phyloP scores from a whole-genome alignment of 2,797 vertebrate genomes.

The Chelon labrosus region DNA sequence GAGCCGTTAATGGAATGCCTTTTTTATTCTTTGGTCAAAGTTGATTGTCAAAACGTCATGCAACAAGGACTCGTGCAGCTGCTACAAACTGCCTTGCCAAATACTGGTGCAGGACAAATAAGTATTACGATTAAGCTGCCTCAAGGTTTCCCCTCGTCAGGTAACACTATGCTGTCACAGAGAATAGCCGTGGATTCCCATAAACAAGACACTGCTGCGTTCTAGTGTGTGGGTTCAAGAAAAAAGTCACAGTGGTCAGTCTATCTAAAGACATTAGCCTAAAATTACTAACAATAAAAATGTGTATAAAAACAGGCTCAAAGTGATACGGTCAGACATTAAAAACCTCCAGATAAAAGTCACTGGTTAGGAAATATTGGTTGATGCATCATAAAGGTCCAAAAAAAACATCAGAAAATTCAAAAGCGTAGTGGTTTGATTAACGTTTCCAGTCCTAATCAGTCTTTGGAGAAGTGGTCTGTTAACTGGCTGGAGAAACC shows the following conservation, averaged over 20 bases:
- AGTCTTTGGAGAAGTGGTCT: conserved; percentile 62
- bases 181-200: conserved; percentile 19
- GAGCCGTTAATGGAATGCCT: conserved; percentile 61
- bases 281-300: conserved; percentile 54
- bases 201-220: conserved; percentile 28
- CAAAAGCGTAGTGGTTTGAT: conserved; percentile 32
- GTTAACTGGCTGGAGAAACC: conserved; percentile 52
- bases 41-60: conserved; percentile 78
- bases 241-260: conserved; percentile 65
- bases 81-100: conserved; percentile 52
- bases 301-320: conserved; percentile 72
- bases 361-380: conserved; percentile 22
- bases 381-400: conserved; percentile 42
- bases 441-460: conserved; percentile 61
- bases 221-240: conserved; percentile 38
- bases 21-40: conserved; percentile 78
- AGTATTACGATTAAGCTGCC: conserved; percentile 74
- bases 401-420: conserved; percentile 43
- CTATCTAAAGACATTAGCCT: conserved; percentile 38
- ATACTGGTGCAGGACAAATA: conserved; percentile 53
- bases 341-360: conserved; percentile 49
- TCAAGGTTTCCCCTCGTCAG: conserved; percentile 53
- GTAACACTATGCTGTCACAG: conserved; percentile 50
- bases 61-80: conserved; percentile 67
- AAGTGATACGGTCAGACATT: conserved; percentile 51